phyloP scores from a whole-genome alignment of 2,888 invertebrate genomes.

The Dorcus parallelipipedus region DNA sequence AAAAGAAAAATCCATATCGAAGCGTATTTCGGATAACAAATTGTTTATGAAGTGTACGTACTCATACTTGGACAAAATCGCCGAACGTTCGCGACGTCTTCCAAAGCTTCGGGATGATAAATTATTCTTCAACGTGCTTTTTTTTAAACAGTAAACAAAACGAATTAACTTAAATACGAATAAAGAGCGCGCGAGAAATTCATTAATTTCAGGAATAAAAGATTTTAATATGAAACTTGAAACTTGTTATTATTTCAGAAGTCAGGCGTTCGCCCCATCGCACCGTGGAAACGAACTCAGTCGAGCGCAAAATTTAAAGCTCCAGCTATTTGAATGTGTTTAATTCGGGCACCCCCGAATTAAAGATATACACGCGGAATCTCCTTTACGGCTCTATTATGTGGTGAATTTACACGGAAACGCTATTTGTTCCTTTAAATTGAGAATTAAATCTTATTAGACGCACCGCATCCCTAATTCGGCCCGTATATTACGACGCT shows the following conservation, averaged over 20 bases:
- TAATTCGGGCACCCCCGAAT: slow-evolving; percentile 25
- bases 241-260: not conserved
- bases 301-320: slow-evolving; percentile 25
- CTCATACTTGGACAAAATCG: not conserved
- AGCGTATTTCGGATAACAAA: slow-evolving; percentile 5
- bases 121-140: not conserved
- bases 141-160: not conserved
- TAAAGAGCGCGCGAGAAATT: not conserved
- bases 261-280: not conserved
- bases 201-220: not conserved
- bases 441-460: slow-evolving; percentile 31
- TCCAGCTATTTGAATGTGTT: slow-evolving; percentile 28
- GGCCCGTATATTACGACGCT: too few species aligned
- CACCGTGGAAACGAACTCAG: slow-evolving; percentile 10
- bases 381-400: slow-evolving; percentile 27
- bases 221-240: not conserved
- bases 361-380: slow-evolving; percentile 26
- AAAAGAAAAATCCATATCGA: slow-evolving; percentile 3
- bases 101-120: not conserved
- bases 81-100: not conserved
- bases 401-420: slow-evolving; percentile 30
- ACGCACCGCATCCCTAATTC: not conserved
- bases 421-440: slow-evolving; percentile 28
- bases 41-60: not conserved
- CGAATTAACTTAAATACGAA: not conserved